These are phyloP conservation scores for Ictidomys tridecemlineatus DNA, from an alignment of 2,113 vertebrate species.

Conservation along the genomic window DNA sequence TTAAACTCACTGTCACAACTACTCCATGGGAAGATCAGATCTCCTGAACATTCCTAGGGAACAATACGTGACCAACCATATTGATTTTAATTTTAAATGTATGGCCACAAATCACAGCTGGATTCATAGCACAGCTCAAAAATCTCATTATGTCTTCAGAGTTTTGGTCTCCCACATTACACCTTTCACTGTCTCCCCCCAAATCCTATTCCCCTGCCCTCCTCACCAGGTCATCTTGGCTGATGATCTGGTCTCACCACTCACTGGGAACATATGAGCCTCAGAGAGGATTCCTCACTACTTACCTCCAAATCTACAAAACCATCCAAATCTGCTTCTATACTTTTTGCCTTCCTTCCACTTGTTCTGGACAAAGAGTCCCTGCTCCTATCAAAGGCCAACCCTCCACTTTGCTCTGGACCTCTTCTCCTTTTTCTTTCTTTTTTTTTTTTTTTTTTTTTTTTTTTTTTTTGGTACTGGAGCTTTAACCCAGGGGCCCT, in stretches of 20 bases:
- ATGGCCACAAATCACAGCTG: not conserved
- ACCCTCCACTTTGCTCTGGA: not conserved
- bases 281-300: not conserved
- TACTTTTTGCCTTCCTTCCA: not conserved
- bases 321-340: not conserved
- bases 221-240: not conserved
- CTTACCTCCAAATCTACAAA: conserved; percentile 1
- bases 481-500: too few relatives aligned
- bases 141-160: not conserved
- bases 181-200: not conserved
- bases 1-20: not conserved
- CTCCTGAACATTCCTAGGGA: not conserved
- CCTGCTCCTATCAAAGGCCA: not conserved
- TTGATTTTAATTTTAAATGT: conserved; percentile 1
- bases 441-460: too few relatives aligned
- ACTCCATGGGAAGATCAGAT: not conserved
- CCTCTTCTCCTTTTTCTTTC: not conserved
- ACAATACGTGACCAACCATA: not conserved
- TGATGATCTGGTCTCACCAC: not conserved
- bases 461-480: too few relatives aligned
- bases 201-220: not conserved
- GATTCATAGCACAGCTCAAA: not conserved
- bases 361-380: not conserved
- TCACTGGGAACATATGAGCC: not conserved
- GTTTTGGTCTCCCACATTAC: not conserved